Evolutionary conservation across 2,888 invertebrate genomes (phyloP).

Genomic region (Melinaea menophilus): DNA sequence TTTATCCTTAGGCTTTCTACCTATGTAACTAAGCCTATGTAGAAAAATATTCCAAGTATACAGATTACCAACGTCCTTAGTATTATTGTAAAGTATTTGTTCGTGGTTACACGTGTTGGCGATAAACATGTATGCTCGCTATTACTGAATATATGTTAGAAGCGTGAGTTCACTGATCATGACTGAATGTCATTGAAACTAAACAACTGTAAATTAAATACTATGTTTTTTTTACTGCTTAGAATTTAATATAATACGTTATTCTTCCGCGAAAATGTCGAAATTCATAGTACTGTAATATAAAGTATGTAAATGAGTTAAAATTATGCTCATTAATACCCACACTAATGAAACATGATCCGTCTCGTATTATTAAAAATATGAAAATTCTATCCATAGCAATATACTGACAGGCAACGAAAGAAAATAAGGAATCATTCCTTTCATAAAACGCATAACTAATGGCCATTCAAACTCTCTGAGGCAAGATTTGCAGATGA

Average conservation of each 20-base stretch:
- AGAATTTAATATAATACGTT: not conserved
- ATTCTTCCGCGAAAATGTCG: too few species aligned
- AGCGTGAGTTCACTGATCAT: constrained; percentile 51
- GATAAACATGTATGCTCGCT: constrained; percentile 72
- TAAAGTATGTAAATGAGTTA: not conserved
- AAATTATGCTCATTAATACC: constrained; percentile 16
- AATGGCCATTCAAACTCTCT: constrained; percentile 35
- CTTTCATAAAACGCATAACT: constrained; percentile 36
- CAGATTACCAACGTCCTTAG: not conserved
- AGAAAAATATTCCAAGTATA: too few species aligned
- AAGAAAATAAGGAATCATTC: constrained; percentile 35
- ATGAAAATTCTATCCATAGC: constrained; percentile 28
- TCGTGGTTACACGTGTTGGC: constrained; percentile 60
- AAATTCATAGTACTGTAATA: too few species aligned
- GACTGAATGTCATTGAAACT: constrained; percentile 20
- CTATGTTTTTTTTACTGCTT: not conserved
- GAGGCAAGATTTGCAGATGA: constrained; percentile 31
- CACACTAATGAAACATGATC: constrained; percentile 12
- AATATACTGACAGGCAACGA: constrained; percentile 32
- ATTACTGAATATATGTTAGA: constrained; percentile 65
- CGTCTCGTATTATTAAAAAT: constrained; percentile 27
- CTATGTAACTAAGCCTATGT: too few species aligned
- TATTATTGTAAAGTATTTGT: constrained; percentile 38
- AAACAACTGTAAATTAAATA: constrained; percentile 23
- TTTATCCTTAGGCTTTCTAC: too few species aligned